These are phyloP conservation scores for Aldabrachelys gigantea DNA, from an alignment of 2,113 vertebrate species.

Conservation along the genomic window DNA sequence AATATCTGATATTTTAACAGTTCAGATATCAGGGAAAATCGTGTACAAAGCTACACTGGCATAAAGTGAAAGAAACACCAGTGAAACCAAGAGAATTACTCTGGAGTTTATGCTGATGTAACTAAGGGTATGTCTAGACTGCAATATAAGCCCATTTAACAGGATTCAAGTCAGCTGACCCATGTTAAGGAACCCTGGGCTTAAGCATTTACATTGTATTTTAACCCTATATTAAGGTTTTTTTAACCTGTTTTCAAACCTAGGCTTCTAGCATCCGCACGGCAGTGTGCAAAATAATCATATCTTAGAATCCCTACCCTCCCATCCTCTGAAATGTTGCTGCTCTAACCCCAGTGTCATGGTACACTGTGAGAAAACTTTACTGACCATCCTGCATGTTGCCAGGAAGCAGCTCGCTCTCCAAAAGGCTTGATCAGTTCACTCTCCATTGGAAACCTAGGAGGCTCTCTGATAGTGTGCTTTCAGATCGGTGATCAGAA, in stretches of 20 bases:
- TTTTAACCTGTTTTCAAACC: not conserved
- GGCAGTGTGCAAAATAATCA: not conserved
- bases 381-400: not conserved
- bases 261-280: not conserved
- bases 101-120: not conserved
- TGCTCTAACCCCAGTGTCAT: not conserved
- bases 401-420: not conserved
- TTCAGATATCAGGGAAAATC: not conserved
- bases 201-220: not conserved
- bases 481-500: not conserved
- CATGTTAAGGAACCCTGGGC: not conserved
- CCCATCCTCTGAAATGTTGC: not conserved
- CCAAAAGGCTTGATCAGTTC: not conserved
- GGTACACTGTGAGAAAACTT: not conserved
- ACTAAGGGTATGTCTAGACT: not conserved
- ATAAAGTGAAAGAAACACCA: not conserved
- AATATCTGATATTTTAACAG: not conserved
- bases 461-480: not conserved
- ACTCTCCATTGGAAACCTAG: not conserved
- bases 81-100: not conserved
- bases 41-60: not conserved
- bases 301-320: not conserved
- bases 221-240: not conserved
- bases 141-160: no score
- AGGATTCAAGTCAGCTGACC: not conserved